Percentiles rank a stretch among this genome's conserved stretches.
Conservation (phyloP, 2,797 vertebrate genomes). For the Epinephelus malabaricus region DNA sequence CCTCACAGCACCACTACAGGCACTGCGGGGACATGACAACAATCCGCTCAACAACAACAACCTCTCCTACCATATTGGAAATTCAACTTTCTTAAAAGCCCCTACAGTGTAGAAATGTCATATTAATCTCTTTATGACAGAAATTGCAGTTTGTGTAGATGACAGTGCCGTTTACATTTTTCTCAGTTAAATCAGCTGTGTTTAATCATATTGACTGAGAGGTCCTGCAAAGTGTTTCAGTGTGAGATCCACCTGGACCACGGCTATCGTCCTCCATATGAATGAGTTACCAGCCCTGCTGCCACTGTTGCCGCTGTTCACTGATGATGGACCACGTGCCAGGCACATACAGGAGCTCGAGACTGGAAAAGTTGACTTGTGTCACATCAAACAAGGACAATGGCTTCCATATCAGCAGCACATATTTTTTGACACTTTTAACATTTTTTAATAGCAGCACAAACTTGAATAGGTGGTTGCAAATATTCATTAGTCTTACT, state of each 20-base stretch:
- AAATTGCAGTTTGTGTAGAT: conserved; percentile 13
- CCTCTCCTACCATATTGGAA: conserved; percentile 99
- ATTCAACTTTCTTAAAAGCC: conserved; percentile 86
- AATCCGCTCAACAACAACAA: conserved; percentile 95
- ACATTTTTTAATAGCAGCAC: neutral
- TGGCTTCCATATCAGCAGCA: neutral
- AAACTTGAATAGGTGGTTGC: conserved; percentile 26
- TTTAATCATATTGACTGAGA: neutral
- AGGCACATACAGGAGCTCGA: conserved; percentile 31
- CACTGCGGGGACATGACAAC: conserved; percentile 98
- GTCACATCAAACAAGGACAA: conserved; percentile 6
- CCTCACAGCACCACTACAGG: conserved; percentile 99
- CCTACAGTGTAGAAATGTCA: conserved; percentile 48
- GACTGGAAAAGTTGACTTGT: conserved; percentile 32
- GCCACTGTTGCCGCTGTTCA: conserved; percentile 69
- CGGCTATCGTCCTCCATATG: conserved; percentile 75
- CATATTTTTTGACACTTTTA: neutral
- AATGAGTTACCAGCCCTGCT: conserved; percentile 75
- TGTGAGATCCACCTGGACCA: conserved; percentile 78
- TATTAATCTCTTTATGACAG: conserved; percentile 25
- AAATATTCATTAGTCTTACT: conserved; percentile 42
- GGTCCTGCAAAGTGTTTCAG: conserved; percentile 53
- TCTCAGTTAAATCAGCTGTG: conserved; percentile 1
- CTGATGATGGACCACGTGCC: conserved; percentile 70
- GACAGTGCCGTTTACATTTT: conserved; percentile 24